phyloP scores from a whole-genome alignment of 2,113 vertebrate genomes.

The Chroicocephalus ridibundus region DNA sequence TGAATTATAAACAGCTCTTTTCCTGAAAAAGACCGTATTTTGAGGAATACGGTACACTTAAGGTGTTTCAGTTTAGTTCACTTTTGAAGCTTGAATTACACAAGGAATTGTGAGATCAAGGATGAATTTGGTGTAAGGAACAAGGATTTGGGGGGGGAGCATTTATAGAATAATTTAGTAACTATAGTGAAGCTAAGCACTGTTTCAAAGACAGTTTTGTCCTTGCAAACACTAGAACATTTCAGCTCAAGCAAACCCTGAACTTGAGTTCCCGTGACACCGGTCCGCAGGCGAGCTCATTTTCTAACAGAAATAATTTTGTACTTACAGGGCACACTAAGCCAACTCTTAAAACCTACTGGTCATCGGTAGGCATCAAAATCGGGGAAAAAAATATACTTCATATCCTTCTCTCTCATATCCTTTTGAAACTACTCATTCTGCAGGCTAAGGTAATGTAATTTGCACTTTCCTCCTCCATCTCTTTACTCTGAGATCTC shows the following conservation, averaged over 20 bases:
- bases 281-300: not conserved
- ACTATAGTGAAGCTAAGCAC: not conserved
- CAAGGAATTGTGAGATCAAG: not conserved
- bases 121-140: not conserved
- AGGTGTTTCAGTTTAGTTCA: not conserved
- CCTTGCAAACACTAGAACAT: not conserved
- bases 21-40: not conserved
- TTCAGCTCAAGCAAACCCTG: not conserved
- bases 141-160: not conserved
- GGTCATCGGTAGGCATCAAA: not conserved
- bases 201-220: not conserved
- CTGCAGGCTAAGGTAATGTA: not conserved
- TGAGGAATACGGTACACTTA: not conserved
- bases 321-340: not conserved
- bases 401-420: not conserved
- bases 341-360: not conserved
- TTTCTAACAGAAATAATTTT: not conserved
- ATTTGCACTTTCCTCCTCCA: not conserved
- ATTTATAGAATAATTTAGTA: not conserved
- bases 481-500: not conserved
- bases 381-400: not conserved
- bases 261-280: not conserved
- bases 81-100: not conserved
- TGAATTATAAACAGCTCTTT: not conserved
- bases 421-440: not conserved